Base-by-base conservation (phyloP, 1,140 invertebrate species). In the Drosophila asahinai region DNA sequence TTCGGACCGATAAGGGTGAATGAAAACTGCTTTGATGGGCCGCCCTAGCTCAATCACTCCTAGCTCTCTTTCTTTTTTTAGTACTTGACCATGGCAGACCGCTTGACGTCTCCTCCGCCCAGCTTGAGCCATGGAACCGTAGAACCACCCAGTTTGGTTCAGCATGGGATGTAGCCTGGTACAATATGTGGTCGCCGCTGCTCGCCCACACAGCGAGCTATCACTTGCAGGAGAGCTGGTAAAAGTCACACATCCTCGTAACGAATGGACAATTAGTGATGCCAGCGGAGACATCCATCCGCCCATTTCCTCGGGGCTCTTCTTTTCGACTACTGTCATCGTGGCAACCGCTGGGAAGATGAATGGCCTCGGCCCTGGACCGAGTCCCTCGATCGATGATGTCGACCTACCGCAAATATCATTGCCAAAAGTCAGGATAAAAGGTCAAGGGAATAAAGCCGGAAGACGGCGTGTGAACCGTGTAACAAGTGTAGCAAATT, bases 401-500 rank as follows among this genome's bases (percentile, higher is more conserved):
- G 81, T 82, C 36, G 83, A 91, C 89, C 89, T 91, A 91, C 89
- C 89, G 89, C 89, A 91, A 91, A 66, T 64, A 84, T 91, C 75
- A 78, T 62, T 91, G 83, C 81, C 51, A 72, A 91, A 81, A 81
- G 76, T 63, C 30, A n/a, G n/a, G 40, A 65, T 33, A 45, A 52
- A 60, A 49, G 60, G 33, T 65, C 61, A 43, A 45, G 17, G 42
- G 27, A 12, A 64, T 63, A 80, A 73, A 76, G 84, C 84, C 84
- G 86, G 84, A 89, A 84, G 81, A 86, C 81, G 61, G 89, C 89
- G 89, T 91, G 89, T 91, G 89, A 91, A 91, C 83, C 89, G 83
- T 91, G 84, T 91, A 91, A 91, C 89, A 91, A 91, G 89, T 91
- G 89, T 91, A 84, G 68, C 89, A 80, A 91, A 91, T 66, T 91